Evolutionary conservation across 2,888 invertebrate species (phyloP).

Genomic region (Arrhopalites spinosus): DNA sequence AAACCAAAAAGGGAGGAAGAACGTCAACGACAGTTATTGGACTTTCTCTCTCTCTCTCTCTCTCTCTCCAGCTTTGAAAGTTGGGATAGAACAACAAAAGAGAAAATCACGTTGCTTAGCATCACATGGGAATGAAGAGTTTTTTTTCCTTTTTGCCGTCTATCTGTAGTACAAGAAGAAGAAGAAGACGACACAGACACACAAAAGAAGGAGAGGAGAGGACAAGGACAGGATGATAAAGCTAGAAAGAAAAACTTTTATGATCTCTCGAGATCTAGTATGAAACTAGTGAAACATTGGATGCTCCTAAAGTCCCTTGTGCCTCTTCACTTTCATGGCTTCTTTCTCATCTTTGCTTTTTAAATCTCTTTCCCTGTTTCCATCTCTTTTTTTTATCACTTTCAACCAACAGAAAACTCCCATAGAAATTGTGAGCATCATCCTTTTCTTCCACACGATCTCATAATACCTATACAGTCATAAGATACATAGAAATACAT

Average conservation of each 20-base stretch:
- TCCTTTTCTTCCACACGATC: not conserved
- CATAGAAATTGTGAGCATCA: not conserved
- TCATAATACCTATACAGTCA: not conserved
- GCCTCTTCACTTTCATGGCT: slow-evolving; percentile 26
- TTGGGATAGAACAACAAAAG: not conserved
- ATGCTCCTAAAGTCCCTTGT: slow-evolving; percentile 10
- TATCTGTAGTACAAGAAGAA: too few relatives aligned
- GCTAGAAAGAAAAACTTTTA: slow-evolving; percentile 17
- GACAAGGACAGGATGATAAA: not conserved
- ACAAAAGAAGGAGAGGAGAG: not conserved
- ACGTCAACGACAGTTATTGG: not conserved
- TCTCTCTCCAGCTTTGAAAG: not conserved
- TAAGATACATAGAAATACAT: not conserved
- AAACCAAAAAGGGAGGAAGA: not conserved
- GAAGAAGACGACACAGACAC: not conserved
- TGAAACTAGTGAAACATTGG: slow-evolving; percentile 6
- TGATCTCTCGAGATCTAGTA: slow-evolving; percentile 5
- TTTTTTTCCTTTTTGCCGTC: too few relatives aligned
- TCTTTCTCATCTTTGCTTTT: slow-evolving; percentile 18
- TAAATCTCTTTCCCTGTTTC: slow-evolving; percentile 14
- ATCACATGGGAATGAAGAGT: not conserved
- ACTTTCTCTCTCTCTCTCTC: not conserved
- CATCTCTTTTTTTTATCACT: not conserved
- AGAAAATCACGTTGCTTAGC: slow-evolving; percentile 13
- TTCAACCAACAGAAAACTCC: too few relatives aligned